phyloP scores from a whole-genome alignment of 1,140 invertebrate genomes.

The Pogonomyrmex californicus region DNA sequence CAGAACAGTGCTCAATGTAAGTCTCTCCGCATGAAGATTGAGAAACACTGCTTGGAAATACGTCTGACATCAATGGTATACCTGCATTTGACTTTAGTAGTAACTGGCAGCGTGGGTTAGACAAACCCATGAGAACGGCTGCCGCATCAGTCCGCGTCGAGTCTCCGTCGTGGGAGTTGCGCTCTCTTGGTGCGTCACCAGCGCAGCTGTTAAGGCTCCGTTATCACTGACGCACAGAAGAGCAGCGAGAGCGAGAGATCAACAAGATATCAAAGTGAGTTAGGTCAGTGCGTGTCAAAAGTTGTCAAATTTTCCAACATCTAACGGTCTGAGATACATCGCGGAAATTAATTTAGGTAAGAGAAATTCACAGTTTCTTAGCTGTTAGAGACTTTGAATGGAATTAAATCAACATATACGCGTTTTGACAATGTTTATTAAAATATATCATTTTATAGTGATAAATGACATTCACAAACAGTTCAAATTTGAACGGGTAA shows the following conservation, averaged over 20 bases:
- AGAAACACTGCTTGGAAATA: slow-evolving; percentile 19
- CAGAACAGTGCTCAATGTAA: neutral
- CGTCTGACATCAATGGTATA: slow-evolving; percentile 54
- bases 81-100: slow-evolving; percentile 52
- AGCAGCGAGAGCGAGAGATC: slow-evolving; percentile 56
- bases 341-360: slow-evolving; percentile 68
- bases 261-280: slow-evolving; percentile 18
- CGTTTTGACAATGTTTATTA: neutral
- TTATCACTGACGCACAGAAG: slow-evolving; percentile 61
- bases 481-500: no score
- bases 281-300: slow-evolving; percentile 50
- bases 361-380: neutral
- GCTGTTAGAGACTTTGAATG: neutral
- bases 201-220: slow-evolving; percentile 34
- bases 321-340: slow-evolving; percentile 12
- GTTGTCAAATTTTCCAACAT: neutral
- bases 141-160: slow-evolving; percentile 70
- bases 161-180: slow-evolving; percentile 70
- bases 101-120: slow-evolving; percentile 69
- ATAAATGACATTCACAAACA: neutral
- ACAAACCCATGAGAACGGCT: slow-evolving; percentile 63
- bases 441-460: neutral
- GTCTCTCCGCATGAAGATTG: neutral
- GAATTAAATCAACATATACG: neutral
- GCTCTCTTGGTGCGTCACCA: slow-evolving; percentile 73